These are phyloP conservation scores for Macroramphosus scolopax DNA, from an alignment of 2,797 vertebrate genomes.

Conservation along the genomic window DNA sequence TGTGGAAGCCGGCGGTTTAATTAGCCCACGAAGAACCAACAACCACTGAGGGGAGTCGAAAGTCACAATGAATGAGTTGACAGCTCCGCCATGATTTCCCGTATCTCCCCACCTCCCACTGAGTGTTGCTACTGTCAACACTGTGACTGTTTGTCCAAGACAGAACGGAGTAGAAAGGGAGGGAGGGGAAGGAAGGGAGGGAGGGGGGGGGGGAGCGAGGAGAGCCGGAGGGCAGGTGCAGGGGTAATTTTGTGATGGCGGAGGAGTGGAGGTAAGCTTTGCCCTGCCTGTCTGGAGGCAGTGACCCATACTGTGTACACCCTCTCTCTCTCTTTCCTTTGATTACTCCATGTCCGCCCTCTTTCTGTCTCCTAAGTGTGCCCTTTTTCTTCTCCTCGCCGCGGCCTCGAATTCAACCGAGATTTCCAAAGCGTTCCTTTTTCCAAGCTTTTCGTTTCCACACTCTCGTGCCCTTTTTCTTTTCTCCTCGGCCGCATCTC, in stretches of 20 bases:
- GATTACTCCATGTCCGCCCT: conserved; percentile 21
- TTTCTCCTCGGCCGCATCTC: conserved; percentile 43
- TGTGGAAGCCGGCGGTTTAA: too few species aligned
- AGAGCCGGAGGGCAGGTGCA: conserved; percentile 62
- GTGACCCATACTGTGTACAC: conserved; percentile 48
- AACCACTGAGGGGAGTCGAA: too few species aligned
- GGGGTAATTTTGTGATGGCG: conserved; percentile 50
- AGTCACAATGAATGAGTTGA: conserved; percentile 32
- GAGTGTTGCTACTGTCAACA: conserved; percentile 72
- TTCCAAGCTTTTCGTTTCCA: conserved; percentile 38
- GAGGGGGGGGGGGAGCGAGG: neutral
- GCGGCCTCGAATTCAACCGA: conserved; percentile 26
- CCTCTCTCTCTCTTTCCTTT: conserved; percentile 26
- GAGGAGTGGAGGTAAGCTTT: conserved; percentile 48
- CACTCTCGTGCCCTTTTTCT: conserved; percentile 39
- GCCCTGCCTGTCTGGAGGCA: conserved; percentile 45
- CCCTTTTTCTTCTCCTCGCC: conserved; percentile 4
- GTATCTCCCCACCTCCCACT: conserved; percentile 44
- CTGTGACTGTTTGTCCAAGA: conserved; percentile 53
- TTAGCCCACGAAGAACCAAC: too few species aligned
- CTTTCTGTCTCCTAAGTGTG: neutral
- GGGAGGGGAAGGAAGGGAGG: conserved; percentile 1
- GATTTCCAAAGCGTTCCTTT: conserved; percentile 20
- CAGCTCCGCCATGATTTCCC: conserved; percentile 35
- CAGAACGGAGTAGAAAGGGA: conserved; percentile 7